Percentiles rank a stretch among this genome's conserved stretches.
These are phyloP conservation scores for Amphilophus citrinellus DNA, from an alignment of 2,113 vertebrate species.

Conservation along the genomic window DNA sequence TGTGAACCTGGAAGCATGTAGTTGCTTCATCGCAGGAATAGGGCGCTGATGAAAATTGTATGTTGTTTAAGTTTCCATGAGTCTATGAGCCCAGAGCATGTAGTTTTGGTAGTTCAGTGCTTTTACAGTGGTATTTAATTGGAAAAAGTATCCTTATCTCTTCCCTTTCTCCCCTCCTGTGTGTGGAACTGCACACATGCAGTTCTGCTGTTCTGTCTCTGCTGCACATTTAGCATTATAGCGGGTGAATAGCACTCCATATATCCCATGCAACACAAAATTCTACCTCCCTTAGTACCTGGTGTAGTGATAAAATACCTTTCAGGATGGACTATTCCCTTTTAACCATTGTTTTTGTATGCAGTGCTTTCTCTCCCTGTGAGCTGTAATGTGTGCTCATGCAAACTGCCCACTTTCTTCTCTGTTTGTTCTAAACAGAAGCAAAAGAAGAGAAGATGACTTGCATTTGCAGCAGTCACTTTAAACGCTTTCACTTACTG, in stretches of 20 bases:
- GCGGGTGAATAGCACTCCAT: not conserved
- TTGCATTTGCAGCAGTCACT: conserved; percentile 20
- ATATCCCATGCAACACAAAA: not conserved
- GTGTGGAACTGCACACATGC: too few relatives aligned
- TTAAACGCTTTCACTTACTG: conserved; percentile 21
- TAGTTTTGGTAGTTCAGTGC: not conserved
- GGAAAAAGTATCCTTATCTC: not conserved
- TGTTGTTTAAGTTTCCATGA: not conserved
- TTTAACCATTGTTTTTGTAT: not conserved
- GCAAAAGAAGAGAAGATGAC: not conserved
- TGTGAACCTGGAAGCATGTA: too few relatives aligned
- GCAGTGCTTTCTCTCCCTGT: not conserved
- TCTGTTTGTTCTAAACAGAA: conserved; percentile 12
- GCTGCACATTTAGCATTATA: not conserved
- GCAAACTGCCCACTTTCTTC: not conserved
- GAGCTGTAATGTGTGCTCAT: not conserved
- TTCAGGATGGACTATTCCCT: not conserved
- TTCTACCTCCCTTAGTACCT: not conserved
- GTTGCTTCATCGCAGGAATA: too few relatives aligned
- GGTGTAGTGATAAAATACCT: not conserved
- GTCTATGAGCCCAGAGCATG: not conserved
- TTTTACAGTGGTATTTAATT: not conserved
- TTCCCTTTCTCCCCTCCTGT: not conserved
- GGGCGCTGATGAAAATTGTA: too few relatives aligned
- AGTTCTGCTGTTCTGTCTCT: not conserved